phyloP scores from a whole-genome alignment of 2,888 invertebrate genomes.

The Athalia rosae region DNA sequence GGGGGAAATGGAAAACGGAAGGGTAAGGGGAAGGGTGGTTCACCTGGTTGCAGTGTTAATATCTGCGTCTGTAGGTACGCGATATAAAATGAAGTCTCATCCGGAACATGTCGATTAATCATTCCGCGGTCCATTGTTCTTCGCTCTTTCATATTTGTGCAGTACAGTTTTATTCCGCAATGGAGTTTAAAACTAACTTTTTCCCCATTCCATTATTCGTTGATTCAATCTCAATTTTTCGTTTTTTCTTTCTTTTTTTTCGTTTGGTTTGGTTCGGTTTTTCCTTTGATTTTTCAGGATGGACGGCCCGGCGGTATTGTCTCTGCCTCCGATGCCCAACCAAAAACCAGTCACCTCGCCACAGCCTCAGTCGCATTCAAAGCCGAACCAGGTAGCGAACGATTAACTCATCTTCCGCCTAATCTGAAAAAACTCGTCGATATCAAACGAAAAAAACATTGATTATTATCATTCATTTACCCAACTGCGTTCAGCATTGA shows the following conservation, averaged over 20 bases:
- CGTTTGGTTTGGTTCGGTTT: no score
- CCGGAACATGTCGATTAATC: conserved; percentile 32
- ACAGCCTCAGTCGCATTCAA: conserved; percentile 74
- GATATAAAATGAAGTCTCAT: conserved; percentile 9
- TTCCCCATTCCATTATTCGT: conserved; percentile 32
- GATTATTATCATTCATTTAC: no score
- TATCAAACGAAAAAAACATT: conserved; percentile 7
- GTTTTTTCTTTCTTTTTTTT: no score
- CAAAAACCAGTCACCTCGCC: conserved; percentile 73
- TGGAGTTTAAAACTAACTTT: conserved; percentile 23
- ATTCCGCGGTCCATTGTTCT: conserved; percentile 30
- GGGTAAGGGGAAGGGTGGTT: not conserved
- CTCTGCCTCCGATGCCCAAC: conserved; percentile 74
- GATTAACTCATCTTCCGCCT: conserved; percentile 27
- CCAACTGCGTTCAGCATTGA: no score
- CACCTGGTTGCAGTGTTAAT: conserved; percentile 9
- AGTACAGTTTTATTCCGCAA: conserved; percentile 38
- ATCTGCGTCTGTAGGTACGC: not conserved
- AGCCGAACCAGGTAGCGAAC: conserved; percentile 76
- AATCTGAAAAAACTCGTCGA: not conserved
- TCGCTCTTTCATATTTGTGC: conserved; percentile 43
- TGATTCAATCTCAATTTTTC: conserved; percentile 36
- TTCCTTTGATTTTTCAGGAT: conserved; percentile 63
- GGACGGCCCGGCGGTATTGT: conserved; percentile 76
- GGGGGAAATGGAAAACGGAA: not conserved